Evolutionary conservation across 2,113 vertebrate species (phyloP), one percentile per base, ranked within the genome.

Genomic region (Natator depressus): DNA sequence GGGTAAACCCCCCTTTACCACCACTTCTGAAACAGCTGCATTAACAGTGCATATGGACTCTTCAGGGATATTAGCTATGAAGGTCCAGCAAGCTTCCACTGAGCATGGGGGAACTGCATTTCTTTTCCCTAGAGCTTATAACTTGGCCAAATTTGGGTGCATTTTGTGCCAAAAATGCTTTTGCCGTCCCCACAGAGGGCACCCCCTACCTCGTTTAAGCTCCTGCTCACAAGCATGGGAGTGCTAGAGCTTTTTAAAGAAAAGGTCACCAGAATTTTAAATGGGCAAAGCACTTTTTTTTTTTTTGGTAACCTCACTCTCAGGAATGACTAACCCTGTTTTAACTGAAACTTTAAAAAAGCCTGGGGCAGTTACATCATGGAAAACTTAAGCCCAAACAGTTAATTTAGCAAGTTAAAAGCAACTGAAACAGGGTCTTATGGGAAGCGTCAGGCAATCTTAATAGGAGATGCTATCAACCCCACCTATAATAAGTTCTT

Each of bases 211-310:
- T 46, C 47, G 25, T 46, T 76, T 47, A 42, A 0, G 0, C 24
- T 46, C 27, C 38, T 84, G 4, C 25, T 86, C 0, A 0, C 6
- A 80, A 86, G 42, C 0, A 0, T 78, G 35, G 42, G 87, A 86
- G 17, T n/a, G 38, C 4, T 35, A 84, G 38, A 19, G 29, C 10
- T 89, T 91, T 87, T 89, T 1, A 2, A 91, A 54, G 35, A 84
- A 72, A 92, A 87, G 1, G 1, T 29, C 86, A 91, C 47, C 13
- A 49, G 27, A 76, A 50, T 38, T 49, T 85, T 69, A 69, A 38
- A 14, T 38, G 35, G 84, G 8, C 1, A 5, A 46, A 38, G 51
- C 13, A 19, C 65, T 7, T 20, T 31, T 31, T 31, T 47, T 47
- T 47, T 47, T 47, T 47, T 62, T 29, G 42, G 29, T 62, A 62